These are phyloP conservation scores for Lasiurus cinereus DNA, from an alignment of 2,113 vertebrate genomes.

Conservation along the genomic window DNA sequence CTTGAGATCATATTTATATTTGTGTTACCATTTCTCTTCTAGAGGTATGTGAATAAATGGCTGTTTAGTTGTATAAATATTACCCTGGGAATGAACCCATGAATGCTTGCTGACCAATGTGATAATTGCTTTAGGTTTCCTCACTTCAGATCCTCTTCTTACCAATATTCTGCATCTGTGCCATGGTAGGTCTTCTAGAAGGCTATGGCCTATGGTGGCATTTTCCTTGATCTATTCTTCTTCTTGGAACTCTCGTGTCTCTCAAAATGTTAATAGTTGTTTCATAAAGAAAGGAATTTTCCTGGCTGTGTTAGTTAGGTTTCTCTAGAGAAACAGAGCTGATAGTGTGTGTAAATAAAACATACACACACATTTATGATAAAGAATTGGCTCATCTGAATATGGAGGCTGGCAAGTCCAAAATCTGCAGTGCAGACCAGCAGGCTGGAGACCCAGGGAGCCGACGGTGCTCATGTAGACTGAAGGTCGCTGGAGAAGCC, in stretches of 20 bases:
- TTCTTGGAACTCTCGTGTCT: not conserved
- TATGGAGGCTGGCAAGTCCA: not conserved
- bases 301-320: not conserved
- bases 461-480: rapidly evolving
- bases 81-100: not conserved
- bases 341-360: not conserved
- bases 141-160: not conserved
- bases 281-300: not conserved
- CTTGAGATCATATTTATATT: not conserved
- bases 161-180: not conserved
- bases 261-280: not conserved
- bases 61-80: not conserved
- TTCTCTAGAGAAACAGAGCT: not conserved
- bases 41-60: not conserved
- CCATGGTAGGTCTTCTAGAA: not conserved
- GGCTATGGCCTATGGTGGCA: not conserved
- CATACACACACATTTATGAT: not conserved
- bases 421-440: not conserved
- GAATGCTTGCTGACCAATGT: not conserved
- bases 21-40: not conserved
- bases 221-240: not conserved
- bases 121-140: not conserved
- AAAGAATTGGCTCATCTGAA: not conserved
- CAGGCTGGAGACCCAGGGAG: not conserved
- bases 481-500: not conserved